Evolutionary conservation across 2,888 invertebrate genomes (phyloP).

Genomic region (Tryphoninae sp.): DNA sequence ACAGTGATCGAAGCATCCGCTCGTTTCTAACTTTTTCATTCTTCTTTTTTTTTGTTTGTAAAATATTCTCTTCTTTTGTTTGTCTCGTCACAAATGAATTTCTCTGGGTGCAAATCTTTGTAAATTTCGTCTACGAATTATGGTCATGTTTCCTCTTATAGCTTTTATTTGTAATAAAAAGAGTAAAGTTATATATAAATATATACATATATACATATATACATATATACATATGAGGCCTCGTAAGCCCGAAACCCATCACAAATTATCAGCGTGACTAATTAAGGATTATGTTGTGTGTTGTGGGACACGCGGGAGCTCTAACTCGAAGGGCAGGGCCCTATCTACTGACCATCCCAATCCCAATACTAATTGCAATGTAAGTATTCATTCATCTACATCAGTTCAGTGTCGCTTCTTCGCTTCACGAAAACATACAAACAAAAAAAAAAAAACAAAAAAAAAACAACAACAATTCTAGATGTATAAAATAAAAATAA

Average conservation of each 20-base stretch:
- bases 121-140: conserved; percentile 36
- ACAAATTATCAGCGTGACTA: conserved; percentile 79
- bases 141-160: conserved; percentile 34
- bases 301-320: conserved; percentile 81
- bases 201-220: conserved; percentile 35
- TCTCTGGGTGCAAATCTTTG: conserved; percentile 59
- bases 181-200: conserved; percentile 11
- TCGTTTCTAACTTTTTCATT: conserved; percentile 2
- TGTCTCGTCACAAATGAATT: conserved; percentile 41
- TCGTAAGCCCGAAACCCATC: conserved; percentile 60
- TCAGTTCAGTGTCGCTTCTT: conserved; percentile 77
- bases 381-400: conserved; percentile 80
- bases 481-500: conserved; percentile 7
- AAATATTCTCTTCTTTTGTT: conserved; percentile 30
- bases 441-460: not conserved
- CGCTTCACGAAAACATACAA: conserved; percentile 64
- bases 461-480: conserved; percentile 13
- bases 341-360: conserved; percentile 80
- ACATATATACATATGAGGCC: conserved; percentile 45
- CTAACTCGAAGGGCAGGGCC: conserved; percentile 80
- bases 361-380: conserved; percentile 81
- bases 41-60: not conserved
- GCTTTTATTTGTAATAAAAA: conserved; percentile 38
- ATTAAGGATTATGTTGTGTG: conserved; percentile 80
- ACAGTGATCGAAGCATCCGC: conserved; percentile 1